Conservation (phyloP, 2,797 vertebrate genomes). For the Clarias pachynema region DNA sequence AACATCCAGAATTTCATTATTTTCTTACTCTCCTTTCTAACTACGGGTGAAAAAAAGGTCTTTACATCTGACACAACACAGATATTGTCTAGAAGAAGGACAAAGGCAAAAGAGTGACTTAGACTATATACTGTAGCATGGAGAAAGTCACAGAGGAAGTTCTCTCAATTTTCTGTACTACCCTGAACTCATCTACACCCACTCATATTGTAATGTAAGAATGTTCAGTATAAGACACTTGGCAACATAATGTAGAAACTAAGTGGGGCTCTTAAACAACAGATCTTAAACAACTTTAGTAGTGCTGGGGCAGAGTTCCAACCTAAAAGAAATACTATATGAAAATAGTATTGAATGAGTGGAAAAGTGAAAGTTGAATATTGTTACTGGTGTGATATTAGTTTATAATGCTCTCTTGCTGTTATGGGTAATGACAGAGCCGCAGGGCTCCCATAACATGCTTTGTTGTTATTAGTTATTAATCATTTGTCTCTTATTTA, state of each 20-base stretch:
- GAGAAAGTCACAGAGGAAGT: conserved; percentile 47
- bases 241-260: conserved; percentile 24
- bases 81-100: conserved; percentile 71
- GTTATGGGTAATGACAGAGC: not conserved
- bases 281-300: conserved; percentile 20
- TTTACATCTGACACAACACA: conserved; percentile 72
- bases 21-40: conserved; percentile 57
- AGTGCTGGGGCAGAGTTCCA: conserved; percentile 14
- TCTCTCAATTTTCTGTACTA: conserved; percentile 23
- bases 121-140: conserved; percentile 55
- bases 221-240: conserved; percentile 19
- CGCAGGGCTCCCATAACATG: not conserved
- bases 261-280: conserved; percentile 1
- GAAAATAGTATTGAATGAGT: not conserved
- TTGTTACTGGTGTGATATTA: not conserved
- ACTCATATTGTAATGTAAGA: conserved; percentile 16
- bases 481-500: conserved; percentile 34
- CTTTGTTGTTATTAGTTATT: conserved; percentile 11
- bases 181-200: conserved; percentile 28
- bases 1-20: conserved; percentile 62
- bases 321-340: conserved; percentile 16
- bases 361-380: not conserved
- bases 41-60: conserved; percentile 70
- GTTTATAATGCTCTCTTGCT: not conserved
- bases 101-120: conserved; percentile 71